Evolutionary conservation across 2,888 invertebrate genomes (phyloP), one percentile per base, ranked within the genome.

Genomic region (Aphodius granarius): DNA sequence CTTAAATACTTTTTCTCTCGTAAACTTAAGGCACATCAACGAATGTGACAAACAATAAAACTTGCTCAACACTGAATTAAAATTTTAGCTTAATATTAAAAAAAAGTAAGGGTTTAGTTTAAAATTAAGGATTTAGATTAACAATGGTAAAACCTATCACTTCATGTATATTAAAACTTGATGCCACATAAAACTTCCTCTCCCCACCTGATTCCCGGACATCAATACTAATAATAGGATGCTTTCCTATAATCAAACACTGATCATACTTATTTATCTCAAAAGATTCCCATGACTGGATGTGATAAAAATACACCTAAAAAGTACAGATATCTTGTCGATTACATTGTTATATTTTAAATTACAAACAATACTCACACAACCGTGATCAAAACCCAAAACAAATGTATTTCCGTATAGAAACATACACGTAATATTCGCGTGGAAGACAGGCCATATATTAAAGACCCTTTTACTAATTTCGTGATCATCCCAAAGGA

Each of bases 341-440:
- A n/a, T n/a, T n/a, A n/a, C n/a, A n/a, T n/a, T n/a, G n/a, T n/a
- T n/a, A n/a, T n/a, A n/a, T n/a, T n/a, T n/a, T n/a, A n/a, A n/a
- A n/a, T n/a, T n/a, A n/a, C n/a, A n/a, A n/a, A n/a, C n/a, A n/a
- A n/a, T n/a, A 83, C 85, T 83, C 82, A 87, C 86, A 76, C 80
- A 82, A 77, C 87, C 87, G 62, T 81, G 81, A 79, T 85, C 85
- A 21, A 85, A 84, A 63, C 86, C 87, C 20, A 87, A 77, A 18
- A 86, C 80, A 73, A 87, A 82, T 13, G 86, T 86, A 76, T 86
- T 86, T 17, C 86, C 87, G 81, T 86, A 87, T 3, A 87, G 77
- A 79, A 81, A 86, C 80, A 86, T 85, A 78, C 86, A 86, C 4
- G 86, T 86, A 62, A 87, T 86, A 63, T 83, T 83, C 18, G 85